Evolutionary conservation across 2,888 invertebrate species (phyloP).

Genomic region (Hirtodrosophila duncani): DNA sequence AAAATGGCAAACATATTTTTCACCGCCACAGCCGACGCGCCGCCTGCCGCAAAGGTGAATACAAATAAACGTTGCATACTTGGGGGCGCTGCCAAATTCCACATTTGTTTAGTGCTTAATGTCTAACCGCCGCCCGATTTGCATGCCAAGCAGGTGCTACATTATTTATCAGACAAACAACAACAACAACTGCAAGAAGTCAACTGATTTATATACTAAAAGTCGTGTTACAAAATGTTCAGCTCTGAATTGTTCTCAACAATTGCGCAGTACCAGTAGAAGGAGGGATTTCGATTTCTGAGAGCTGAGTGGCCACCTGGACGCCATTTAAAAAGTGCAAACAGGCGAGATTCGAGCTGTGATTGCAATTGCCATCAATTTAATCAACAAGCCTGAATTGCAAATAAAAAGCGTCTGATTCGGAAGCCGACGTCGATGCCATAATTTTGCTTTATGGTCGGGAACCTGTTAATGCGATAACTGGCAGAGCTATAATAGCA

Average conservation of each 20-base stretch:
- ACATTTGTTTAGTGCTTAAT: slow-evolving; percentile 66
- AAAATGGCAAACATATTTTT: slow-evolving; percentile 73
- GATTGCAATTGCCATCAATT: slow-evolving; percentile 59
- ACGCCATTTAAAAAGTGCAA: not conserved
- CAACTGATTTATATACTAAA: slow-evolving; percentile 63
- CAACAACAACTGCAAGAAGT: slow-evolving; percentile 21
- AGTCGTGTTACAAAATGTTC: slow-evolving; percentile 31
- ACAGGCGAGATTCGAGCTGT: slow-evolving; percentile 23
- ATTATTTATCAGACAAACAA: slow-evolving; percentile 56
- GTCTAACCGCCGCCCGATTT: slow-evolving; percentile 45
- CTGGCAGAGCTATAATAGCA: too few relatives aligned
- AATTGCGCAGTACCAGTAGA: slow-evolving; percentile 18
- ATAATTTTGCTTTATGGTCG: slow-evolving; percentile 65
- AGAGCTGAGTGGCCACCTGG: not conserved
- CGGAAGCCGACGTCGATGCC: slow-evolving; percentile 34
- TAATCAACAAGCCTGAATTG: slow-evolving; percentile 57
- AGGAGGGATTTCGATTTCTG: not conserved
- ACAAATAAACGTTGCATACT: slow-evolving; percentile 38
- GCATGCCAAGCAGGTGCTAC: slow-evolving; percentile 68
- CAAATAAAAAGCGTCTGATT: slow-evolving; percentile 58
- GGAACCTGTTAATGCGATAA: slow-evolving; percentile 65
- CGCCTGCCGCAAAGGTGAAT: slow-evolving; percentile 48
- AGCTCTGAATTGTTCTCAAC: slow-evolving; percentile 30
- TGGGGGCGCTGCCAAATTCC: slow-evolving; percentile 35
- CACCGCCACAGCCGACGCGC: slow-evolving; percentile 4